Percentiles rank a stretch among this genome's conserved stretches.
phyloP scores from a whole-genome alignment of 2,797 vertebrate genomes.

The Mormyrus proboscirostris region DNA sequence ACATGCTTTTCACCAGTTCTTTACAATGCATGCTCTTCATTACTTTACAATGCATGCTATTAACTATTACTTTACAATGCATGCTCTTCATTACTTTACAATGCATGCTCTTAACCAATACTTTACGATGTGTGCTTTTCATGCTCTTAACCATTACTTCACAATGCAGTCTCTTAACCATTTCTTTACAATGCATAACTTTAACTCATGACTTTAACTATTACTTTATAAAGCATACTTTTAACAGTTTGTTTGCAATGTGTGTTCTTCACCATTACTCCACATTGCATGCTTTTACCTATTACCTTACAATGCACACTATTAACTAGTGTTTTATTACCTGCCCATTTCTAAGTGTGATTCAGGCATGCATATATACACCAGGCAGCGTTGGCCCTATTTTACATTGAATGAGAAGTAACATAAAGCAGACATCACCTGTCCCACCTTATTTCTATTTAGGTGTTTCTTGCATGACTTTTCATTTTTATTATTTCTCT shows the following conservation, averaged over 20 bases:
- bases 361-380: neutral
- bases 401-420: neutral
- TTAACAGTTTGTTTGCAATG: too few species aligned
- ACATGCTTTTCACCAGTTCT: neutral
- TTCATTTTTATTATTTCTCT: neutral
- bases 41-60: neutral
- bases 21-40: neutral
- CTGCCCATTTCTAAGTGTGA: neutral
- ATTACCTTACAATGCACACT: neutral
- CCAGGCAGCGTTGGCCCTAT: neutral
- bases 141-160: too few species aligned
- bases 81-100: neutral
- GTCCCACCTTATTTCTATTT: neutral
- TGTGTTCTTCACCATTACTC: neutral
- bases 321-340: neutral
- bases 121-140: too few species aligned
- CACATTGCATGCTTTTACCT: neutral
- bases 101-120: too few species aligned
- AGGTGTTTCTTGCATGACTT: neutral
- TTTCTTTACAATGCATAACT: neutral
- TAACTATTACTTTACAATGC: neutral
- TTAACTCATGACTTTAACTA: too few species aligned
- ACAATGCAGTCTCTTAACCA: too few species aligned
- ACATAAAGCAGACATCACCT: neutral
- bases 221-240: neutral